phyloP scores from a whole-genome alignment of 2,113 vertebrate species.

The Callocephalon fimbriatum region DNA sequence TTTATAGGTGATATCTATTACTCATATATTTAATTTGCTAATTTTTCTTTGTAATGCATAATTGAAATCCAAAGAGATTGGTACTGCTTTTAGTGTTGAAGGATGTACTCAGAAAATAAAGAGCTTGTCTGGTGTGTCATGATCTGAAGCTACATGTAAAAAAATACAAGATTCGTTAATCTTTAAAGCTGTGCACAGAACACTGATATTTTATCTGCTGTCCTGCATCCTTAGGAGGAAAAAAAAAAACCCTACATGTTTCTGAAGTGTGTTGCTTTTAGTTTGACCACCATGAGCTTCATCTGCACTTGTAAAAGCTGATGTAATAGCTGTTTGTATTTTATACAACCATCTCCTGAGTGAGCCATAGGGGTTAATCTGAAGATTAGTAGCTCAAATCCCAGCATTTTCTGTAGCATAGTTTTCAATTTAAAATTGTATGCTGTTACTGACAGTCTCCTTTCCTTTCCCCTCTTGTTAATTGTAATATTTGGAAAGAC shows the following conservation, averaged over 20 bases:
- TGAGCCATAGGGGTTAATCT: slow-evolving; percentile 50
- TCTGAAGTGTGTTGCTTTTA: slow-evolving; percentile 44
- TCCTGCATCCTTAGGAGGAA: not conserved
- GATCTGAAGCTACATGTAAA: slow-evolving; percentile 5
- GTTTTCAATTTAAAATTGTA: slow-evolving; percentile 37
- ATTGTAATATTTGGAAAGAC: not conserved
- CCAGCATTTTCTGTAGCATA: not conserved
- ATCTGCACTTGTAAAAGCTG: slow-evolving; percentile 51
- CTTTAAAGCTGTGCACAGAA: slow-evolving; percentile 33
- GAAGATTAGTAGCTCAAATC: slow-evolving; percentile 57
- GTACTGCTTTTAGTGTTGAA: not conserved
- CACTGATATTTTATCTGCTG: slow-evolving; percentile 7
- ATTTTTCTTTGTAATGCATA: slow-evolving; percentile 23
- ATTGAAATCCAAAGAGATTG: not conserved
- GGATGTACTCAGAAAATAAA: not conserved
- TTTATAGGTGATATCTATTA: not conserved
- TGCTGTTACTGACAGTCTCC: not conserved
- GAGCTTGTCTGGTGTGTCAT: not conserved
- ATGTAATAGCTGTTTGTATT: slow-evolving; percentile 47
- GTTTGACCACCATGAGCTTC: slow-evolving; percentile 50
- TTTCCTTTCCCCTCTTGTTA: not conserved
- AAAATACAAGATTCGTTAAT: slow-evolving; percentile 22
- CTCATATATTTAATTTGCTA: slow-evolving; percentile 2
- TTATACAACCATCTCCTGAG: not conserved
- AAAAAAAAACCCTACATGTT: not conserved